Conservation (phyloP, 2,888 invertebrate species). For the Helobdella robusta region DNA sequence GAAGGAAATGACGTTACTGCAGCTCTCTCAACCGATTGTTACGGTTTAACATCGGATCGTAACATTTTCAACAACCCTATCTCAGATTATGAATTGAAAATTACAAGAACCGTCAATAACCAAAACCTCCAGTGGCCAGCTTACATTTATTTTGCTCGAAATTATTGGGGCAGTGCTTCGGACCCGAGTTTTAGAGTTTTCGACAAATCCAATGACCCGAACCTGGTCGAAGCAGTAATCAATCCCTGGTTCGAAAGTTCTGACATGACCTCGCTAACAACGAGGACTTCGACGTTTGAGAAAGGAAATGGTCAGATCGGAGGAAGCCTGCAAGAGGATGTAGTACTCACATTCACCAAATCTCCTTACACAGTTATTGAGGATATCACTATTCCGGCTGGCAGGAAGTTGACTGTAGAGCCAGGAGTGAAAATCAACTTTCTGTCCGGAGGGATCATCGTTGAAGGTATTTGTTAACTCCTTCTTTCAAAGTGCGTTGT, state of each 20-base stretch:
- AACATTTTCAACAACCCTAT: conserved; percentile 16
- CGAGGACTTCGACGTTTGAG: background rate
- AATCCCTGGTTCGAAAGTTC: conserved; percentile 15
- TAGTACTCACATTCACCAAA: background rate
- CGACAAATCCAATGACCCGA: conserved; percentile 13
- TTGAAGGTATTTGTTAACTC: conserved; percentile 23
- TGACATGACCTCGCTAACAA: conserved; percentile 10
- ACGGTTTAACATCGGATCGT: background rate
- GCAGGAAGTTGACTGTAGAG: conserved; percentile 19
- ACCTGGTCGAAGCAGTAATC: background rate
- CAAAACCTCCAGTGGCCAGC: background rate
- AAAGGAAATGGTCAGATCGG: conserved; percentile 17
- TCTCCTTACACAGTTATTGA: conserved; percentile 21
- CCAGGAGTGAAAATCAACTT: conserved; percentile 18
- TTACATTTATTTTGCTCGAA: conserved; percentile 13
- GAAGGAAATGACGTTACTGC: conserved; percentile 3
- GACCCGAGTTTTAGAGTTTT: conserved; percentile 13
- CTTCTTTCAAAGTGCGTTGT: too few species aligned
- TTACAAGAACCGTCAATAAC: background rate
- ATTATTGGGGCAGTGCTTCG: conserved; percentile 12
- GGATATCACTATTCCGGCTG: conserved; percentile 24
- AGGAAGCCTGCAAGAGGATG: conserved; percentile 14
- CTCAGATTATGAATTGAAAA: background rate
- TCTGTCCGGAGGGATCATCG: conserved; percentile 22
- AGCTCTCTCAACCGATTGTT: background rate